These are phyloP conservation scores for Sebastes melanostomus DNA, from an alignment of 2,797 vertebrate genomes.

Conservation along the genomic window DNA sequence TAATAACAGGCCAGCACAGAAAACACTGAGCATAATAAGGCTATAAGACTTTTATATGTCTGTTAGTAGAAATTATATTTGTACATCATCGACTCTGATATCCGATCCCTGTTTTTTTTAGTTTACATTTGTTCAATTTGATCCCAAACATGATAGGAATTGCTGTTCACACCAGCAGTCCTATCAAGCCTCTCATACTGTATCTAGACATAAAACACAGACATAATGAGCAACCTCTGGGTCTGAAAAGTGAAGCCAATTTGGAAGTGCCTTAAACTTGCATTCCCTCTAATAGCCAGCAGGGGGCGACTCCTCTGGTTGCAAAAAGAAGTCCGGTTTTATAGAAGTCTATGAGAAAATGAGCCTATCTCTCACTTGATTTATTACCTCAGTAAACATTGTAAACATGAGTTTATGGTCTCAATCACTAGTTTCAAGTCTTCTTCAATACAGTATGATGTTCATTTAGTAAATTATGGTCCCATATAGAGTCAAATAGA, in stretches of 20 bases:
- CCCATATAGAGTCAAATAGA: too few species aligned
- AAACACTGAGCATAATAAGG: not conserved
- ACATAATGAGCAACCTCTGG: accelerated
- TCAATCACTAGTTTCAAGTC: accelerated
- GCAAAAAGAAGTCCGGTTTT: too few species aligned
- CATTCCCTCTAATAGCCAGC: too few species aligned
- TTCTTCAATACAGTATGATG: too few species aligned
- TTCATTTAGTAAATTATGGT: too few species aligned
- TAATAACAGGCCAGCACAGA: conserved; percentile 1
- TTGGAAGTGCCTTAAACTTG: too few species aligned
- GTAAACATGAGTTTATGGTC: too few species aligned
- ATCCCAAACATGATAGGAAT: not conserved
- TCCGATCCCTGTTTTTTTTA: not conserved
- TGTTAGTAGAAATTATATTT: not conserved
- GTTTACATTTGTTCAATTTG: not conserved
- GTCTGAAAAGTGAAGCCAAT: too few species aligned
- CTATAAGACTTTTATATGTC: not conserved
- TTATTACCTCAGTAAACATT: too few species aligned
- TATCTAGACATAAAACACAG: not conserved
- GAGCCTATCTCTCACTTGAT: too few species aligned
- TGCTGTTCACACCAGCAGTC: not conserved
- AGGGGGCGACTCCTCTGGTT: too few species aligned
- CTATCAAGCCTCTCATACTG: not conserved
- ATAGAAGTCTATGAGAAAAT: too few species aligned
- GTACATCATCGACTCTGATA: not conserved